Evolutionary conservation across 2,113 vertebrate species (phyloP), one percentile per base, ranked within the genome.

Genomic region (Trogon melanurus): DNA sequence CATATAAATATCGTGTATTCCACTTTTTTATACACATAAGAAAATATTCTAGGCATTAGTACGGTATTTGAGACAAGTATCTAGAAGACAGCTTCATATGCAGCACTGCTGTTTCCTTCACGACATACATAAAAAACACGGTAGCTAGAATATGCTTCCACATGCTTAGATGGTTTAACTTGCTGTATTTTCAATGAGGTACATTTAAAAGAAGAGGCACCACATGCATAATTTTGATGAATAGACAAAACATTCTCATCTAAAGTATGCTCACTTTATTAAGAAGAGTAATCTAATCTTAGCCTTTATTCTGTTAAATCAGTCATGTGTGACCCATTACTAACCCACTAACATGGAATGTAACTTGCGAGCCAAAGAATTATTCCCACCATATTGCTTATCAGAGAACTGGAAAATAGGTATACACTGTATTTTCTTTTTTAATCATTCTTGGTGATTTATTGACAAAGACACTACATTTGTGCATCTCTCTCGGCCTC

Each of bases 201-300:
- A 82, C 71, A 87, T 96, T 97, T 97, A 92, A 95, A 95, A 96
- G 79, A 95, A 60, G 82, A 82, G 27, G 84, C 69, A 80, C 71
- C 70, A 80, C 20, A 65, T 25, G 54, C 84, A 90, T 93, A 97
- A 96, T 95, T 60, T 66, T 94, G 86, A 94, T 96, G 86, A 96
- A 95, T 75, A 83, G 70, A 83, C 82, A 88, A 85, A 75, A 69
- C 78, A 80, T 29, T 29, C 73, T 89, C 88, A 76, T 95, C n/a
- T 50, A 83, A 96, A 95, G 62, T 91, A 86, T 44, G 56, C 54
- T 93, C 88, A 80, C 74, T 97, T 97, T 97, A 93, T 96, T 97
- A 95, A 97, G 93, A 89, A 88, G 74, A 94, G 93, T 94, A 96
- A 97, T 97, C 95, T 97, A 96, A 96, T 95, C 79, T 89, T 96